A percentile compares a stretch with the other conserved stretches of the same genome.
Evolutionary conservation across 2,797 vertebrate species (phyloP).

Genomic region (Eulemur mongoz): DNA sequence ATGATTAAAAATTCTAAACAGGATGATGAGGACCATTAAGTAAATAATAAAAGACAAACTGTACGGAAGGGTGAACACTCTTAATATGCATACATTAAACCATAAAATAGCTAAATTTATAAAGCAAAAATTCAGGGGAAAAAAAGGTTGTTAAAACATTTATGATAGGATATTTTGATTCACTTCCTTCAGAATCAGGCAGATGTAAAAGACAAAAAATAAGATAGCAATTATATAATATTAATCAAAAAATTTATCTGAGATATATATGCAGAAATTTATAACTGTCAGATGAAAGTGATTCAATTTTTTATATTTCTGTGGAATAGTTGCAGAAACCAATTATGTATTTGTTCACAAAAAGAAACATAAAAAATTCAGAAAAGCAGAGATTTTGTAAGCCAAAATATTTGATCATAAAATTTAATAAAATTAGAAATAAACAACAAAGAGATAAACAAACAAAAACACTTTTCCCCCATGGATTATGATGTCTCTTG

Average conservation of each 20-base stretch:
- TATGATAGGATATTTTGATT: background rate
- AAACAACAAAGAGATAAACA: background rate
- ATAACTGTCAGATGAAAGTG: background rate
- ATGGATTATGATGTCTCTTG: background rate
- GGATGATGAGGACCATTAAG: background rate
- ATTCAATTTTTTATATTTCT: background rate
- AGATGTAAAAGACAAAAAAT: background rate
- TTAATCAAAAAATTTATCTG: background rate
- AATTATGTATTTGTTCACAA: background rate
- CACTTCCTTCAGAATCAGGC: background rate
- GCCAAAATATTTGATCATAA: background rate
- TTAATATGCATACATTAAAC: background rate
- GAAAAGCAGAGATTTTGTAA: background rate
- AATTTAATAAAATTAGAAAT: slow-evolving; percentile 2
- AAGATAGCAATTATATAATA: background rate
- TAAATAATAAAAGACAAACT: background rate
- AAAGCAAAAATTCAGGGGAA: background rate
- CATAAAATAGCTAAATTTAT: background rate
- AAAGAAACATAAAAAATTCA: background rate
- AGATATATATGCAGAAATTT: background rate
- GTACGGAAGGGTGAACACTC: background rate
- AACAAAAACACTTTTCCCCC: background rate
- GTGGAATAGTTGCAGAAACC: background rate
- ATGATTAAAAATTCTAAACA: background rate
- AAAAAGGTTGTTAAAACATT: background rate